phyloP scores from a whole-genome alignment of 2,113 vertebrate genomes.

The Camelus bactrianus region DNA sequence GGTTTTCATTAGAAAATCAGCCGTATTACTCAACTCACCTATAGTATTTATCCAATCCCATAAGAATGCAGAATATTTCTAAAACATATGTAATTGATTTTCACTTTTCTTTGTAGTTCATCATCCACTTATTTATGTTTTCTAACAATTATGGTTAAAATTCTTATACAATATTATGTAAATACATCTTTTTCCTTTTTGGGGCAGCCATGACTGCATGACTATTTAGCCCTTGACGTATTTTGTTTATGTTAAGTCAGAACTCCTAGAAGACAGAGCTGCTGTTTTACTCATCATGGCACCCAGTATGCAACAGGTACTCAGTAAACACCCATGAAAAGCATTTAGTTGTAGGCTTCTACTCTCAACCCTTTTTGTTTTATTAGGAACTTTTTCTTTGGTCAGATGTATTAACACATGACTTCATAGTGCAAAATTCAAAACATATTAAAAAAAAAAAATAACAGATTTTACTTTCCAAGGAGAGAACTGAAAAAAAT shows the following conservation, averaged over 20 bases:
- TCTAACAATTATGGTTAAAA: background rate
- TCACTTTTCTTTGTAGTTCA: slow-evolving; percentile 1
- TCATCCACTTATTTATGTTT: slow-evolving; percentile 33
- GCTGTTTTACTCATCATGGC: background rate
- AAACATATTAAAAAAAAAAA: slow-evolving; percentile 5
- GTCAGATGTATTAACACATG: background rate
- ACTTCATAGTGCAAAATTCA: background rate
- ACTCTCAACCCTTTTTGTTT: background rate
- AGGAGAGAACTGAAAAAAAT: background rate
- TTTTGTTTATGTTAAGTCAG: background rate
- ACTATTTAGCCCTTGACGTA: background rate
- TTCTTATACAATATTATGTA: background rate
- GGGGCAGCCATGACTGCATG: background rate
- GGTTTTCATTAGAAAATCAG: background rate
- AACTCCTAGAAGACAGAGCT: background rate
- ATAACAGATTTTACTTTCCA: slow-evolving; percentile 4
- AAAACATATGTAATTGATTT: slow-evolving; percentile 5
- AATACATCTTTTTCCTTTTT: background rate
- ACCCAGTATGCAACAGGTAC: background rate
- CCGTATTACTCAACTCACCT: background rate
- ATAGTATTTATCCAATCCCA: background rate
- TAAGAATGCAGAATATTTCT: background rate
- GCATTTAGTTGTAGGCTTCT: background rate
- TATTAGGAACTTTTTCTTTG: background rate
- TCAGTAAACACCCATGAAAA: background rate